Evolutionary conservation across 2,888 invertebrate genomes (phyloP), one percentile per base, ranked within the genome.

Genomic region (Pandemis cinnamomeana): DNA sequence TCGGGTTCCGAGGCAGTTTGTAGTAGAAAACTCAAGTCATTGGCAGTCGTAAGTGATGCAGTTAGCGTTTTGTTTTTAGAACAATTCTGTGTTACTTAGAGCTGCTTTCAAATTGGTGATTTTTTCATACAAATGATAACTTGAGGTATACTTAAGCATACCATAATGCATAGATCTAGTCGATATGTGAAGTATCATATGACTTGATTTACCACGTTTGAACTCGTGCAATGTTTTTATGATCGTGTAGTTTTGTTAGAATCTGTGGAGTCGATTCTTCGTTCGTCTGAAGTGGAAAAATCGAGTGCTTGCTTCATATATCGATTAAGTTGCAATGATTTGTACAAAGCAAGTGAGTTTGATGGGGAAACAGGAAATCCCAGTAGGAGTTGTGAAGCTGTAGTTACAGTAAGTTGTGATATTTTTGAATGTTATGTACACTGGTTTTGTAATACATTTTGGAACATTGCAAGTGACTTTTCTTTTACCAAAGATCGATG

Each of bases 331-430:
- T 11, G 27, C 5, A 20, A 55, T 55, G 15, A 5, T 11, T 58
- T 20, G 7, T 55, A 11, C 11, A 27, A 20, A 11, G 5, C 27
- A 27, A 58, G 27, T 27, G 27, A 27, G 11, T 58, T 27, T 27
- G 58, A 58, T 5, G 0, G 58, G 51, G n/a, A 10, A 27, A 64
- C 10, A 6, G 10, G 11, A 46, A 48, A 48, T 48, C 64, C 62
- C 15, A 63, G 20, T 64, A 48, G 5, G 46, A 46, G 7, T n/a
- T 44, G 42, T 68, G 44, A 27, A 36, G 42, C 58, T 55, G 11
- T 72, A 77, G 80, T 80, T 80, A 72, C 77, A 79, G 78, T 82
- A 76, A 77, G 75, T 78, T 79, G 78, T 77, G 78, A 77, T 78
- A 76, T 71, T 75, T 71, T 63, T 63, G 42, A 48, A 20, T 63